These are phyloP conservation scores for Sitta europaea DNA, from an alignment of 2,113 vertebrate genomes.

Conservation along the genomic window DNA sequence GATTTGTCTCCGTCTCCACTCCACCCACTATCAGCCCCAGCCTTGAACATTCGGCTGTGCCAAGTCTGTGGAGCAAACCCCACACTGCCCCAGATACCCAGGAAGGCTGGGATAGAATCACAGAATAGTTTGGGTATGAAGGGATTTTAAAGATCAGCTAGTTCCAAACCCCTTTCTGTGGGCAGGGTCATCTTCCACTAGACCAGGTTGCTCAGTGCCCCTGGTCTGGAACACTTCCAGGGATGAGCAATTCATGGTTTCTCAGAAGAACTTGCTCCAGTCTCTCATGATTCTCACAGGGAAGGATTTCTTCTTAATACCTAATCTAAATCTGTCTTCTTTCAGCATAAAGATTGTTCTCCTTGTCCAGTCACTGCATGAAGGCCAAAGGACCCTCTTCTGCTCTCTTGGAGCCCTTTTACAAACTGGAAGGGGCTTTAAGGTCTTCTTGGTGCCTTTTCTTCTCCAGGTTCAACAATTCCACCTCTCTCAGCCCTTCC, in stretches of 20 bases:
- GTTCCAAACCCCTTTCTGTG: background rate
- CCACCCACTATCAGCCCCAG: rapidly evolving
- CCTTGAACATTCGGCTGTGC: background rate
- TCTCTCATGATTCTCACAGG: background rate
- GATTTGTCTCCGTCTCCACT: background rate
- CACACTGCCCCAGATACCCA: background rate
- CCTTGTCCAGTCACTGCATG: background rate
- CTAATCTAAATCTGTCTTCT: background rate
- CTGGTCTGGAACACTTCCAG: background rate
- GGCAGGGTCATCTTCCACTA: background rate
- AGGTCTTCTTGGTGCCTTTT: background rate
- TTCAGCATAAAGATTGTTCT: background rate
- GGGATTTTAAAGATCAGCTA: background rate
- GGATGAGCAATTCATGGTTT: background rate
- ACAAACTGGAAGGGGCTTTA: rapidly evolving
- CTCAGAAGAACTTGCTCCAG: background rate
- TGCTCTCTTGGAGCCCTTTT: background rate
- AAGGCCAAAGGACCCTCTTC: background rate
- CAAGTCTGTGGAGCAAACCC: background rate
- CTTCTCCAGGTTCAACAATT: background rate
- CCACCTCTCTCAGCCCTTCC: background rate
- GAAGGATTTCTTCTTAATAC: background rate
- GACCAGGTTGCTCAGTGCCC: background rate
- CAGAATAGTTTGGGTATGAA: background rate
- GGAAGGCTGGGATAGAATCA: background rate